Conservation (phyloP, 92 coral and sea anemone species). For the Phymanthus crucifer region DNA sequence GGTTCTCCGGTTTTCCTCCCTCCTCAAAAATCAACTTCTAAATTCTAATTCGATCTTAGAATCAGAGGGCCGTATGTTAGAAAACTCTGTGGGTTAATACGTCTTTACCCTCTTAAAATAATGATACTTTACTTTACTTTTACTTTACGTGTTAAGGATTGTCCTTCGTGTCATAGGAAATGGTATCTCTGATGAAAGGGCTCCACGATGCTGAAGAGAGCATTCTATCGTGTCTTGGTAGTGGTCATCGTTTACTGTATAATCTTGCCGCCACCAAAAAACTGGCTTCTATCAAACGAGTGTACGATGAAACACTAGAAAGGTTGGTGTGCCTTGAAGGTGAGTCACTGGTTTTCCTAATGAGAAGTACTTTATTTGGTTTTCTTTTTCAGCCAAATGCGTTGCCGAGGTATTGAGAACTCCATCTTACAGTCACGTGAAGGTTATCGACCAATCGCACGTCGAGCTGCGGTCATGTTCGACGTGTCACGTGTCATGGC, state of each 20-base stretch:
- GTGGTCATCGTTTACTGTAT: conserved; percentile 83
- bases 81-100: too few species aligned
- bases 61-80: too few species aligned
- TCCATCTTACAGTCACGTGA: conserved; percentile 99
- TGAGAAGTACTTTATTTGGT: background rate
- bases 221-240: conserved; percentile 75
- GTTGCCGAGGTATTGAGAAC: conserved; percentile 90
- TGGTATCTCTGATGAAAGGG: conserved; percentile 86
- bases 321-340: conserved; percentile 49
- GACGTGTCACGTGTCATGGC: conserved; percentile 93
- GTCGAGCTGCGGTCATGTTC: conserved; percentile 99
- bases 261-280: conserved; percentile 90
- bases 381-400: conserved; percentile 66
- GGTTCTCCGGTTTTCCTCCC: too few species aligned
- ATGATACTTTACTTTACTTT: too few species aligned
- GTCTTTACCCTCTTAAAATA: too few species aligned
- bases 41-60: too few species aligned
- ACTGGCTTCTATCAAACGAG: conserved; percentile 81
- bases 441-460: conserved; percentile 98
- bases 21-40: too few species aligned
- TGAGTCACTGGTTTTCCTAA: background rate
- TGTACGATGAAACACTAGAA: conserved; percentile 90
- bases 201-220: conserved; percentile 87
- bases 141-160: too few species aligned
- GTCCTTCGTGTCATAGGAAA: conserved; percentile 58